phyloP scores from a whole-genome alignment of 2,888 invertebrate species.

The Halictus quadricinctus region DNA sequence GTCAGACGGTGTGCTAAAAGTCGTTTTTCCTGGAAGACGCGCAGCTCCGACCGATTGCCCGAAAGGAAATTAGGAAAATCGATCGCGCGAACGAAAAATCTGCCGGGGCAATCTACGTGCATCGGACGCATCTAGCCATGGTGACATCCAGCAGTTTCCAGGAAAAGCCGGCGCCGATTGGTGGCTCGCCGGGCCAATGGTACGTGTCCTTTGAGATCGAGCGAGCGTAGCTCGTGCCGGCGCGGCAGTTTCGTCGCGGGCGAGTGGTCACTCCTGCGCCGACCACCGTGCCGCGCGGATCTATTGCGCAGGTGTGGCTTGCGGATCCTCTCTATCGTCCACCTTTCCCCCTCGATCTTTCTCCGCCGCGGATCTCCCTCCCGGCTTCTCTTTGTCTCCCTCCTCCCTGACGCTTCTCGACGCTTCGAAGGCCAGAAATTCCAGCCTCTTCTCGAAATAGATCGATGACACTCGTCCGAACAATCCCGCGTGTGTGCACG shows the following conservation, averaged over 20 bases:
- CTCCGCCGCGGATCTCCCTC: slow-evolving; percentile 31
- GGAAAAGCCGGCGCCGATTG: slow-evolving; percentile 52
- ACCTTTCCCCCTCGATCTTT: slow-evolving; percentile 17
- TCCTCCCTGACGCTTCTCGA: slow-evolving; percentile 57
- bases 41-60: neutral
- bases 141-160: slow-evolving; percentile 47
- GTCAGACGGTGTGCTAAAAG: too few relatives aligned
- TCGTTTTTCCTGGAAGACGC: neutral
- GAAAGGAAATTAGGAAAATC: neutral
- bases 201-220: slow-evolving; percentile 29
- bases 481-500: slow-evolving; percentile 72
- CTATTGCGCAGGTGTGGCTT: slow-evolving; percentile 60
- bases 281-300: slow-evolving; percentile 66
- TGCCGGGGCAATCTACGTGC: slow-evolving; percentile 9
- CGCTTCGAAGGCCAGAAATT: slow-evolving; percentile 79
- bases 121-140: slow-evolving; percentile 29
- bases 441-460: slow-evolving; percentile 81
- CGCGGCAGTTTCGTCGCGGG: slow-evolving; percentile 27
- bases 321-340: slow-evolving; percentile 35
- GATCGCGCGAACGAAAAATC: neutral
- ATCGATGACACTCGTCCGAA: slow-evolving; percentile 81
- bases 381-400: slow-evolving; percentile 42
- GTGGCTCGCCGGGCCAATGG: slow-evolving; percentile 53
- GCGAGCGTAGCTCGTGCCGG: neutral
- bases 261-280: slow-evolving; percentile 67